phyloP scores from a whole-genome alignment of 2,888 invertebrate genomes.

The Thelaira solivaga region DNA sequence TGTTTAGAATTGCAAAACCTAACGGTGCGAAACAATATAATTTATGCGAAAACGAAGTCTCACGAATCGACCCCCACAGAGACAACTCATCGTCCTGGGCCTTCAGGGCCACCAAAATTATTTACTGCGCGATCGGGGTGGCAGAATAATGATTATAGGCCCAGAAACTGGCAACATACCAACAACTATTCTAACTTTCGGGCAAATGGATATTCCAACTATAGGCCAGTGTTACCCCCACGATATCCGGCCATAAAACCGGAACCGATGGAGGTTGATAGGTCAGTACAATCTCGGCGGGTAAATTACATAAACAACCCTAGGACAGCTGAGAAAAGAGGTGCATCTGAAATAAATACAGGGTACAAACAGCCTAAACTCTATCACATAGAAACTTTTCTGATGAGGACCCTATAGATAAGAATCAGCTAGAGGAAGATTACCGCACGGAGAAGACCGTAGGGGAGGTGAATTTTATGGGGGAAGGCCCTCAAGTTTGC shows the following conservation, averaged over 20 bases:
- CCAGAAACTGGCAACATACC: background rate
- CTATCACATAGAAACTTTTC: background rate
- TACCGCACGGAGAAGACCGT: background rate
- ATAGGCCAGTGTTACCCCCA: background rate
- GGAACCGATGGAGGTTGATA: constrained; percentile 5
- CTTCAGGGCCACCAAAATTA: background rate
- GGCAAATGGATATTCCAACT: background rate
- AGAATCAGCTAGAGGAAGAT: background rate
- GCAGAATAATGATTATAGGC: background rate
- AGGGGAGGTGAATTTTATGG: background rate
- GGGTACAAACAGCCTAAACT: background rate
- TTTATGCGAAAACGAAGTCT: background rate
- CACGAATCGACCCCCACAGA: background rate
- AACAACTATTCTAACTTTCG: background rate
- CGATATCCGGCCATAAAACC: background rate
- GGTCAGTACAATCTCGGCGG: background rate
- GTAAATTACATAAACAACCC: background rate
- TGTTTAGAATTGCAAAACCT: constrained; percentile 35
- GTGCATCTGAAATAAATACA: background rate
- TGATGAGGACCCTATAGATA: background rate
- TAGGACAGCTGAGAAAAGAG: background rate
- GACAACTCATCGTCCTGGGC: background rate
- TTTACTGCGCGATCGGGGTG: background rate
- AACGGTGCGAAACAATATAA: constrained; percentile 18
- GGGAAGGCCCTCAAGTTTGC: background rate